These are phyloP conservation scores for Ochropacha duplaris DNA, from an alignment of 2,888 invertebrate species.

Conservation along the genomic window DNA sequence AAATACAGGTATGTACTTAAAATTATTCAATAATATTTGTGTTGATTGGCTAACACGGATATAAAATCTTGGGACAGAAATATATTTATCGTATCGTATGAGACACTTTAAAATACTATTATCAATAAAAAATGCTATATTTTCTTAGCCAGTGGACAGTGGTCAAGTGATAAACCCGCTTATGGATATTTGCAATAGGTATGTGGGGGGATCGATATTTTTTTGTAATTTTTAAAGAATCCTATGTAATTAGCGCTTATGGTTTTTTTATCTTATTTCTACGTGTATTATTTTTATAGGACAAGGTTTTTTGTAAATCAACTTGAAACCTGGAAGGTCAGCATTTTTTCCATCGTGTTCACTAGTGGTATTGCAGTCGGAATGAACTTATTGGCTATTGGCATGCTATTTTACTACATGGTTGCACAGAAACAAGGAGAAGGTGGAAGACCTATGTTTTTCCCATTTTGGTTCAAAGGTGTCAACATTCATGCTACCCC, in stretches of 20 bases:
- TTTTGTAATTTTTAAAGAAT: too few relatives aligned
- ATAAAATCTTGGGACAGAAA: too few relatives aligned
- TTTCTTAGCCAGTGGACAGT: too few relatives aligned
- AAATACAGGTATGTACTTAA: constrained; percentile 47
- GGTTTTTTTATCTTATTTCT: constrained; percentile 1
- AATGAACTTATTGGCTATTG: constrained; percentile 31
- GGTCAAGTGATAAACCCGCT: too few relatives aligned
- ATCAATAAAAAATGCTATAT: too few relatives aligned
- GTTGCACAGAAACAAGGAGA: constrained; percentile 31
- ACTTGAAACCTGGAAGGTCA: constrained; percentile 49
- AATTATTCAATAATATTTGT: too few relatives aligned
- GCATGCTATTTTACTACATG: constrained; percentile 34
- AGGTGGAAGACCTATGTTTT: constrained; percentile 43
- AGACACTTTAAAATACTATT: too few relatives aligned
- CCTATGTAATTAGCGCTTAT: not conserved
- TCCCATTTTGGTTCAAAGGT: constrained; percentile 51
- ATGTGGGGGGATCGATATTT: too few relatives aligned
- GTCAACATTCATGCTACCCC: constrained; percentile 48
- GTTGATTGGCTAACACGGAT: too few relatives aligned
- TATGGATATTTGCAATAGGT: too few relatives aligned
- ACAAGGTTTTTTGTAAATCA: constrained; percentile 49
- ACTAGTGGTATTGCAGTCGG: constrained; percentile 22
- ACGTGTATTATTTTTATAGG: constrained; percentile 32
- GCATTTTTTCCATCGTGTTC: constrained; percentile 18
- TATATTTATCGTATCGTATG: too few relatives aligned